Percentiles rank a stretch among this genome's conserved stretches.
phyloP scores from a whole-genome alignment of 1,140 invertebrate genomes.

The Aphaenogaster floridana region DNA sequence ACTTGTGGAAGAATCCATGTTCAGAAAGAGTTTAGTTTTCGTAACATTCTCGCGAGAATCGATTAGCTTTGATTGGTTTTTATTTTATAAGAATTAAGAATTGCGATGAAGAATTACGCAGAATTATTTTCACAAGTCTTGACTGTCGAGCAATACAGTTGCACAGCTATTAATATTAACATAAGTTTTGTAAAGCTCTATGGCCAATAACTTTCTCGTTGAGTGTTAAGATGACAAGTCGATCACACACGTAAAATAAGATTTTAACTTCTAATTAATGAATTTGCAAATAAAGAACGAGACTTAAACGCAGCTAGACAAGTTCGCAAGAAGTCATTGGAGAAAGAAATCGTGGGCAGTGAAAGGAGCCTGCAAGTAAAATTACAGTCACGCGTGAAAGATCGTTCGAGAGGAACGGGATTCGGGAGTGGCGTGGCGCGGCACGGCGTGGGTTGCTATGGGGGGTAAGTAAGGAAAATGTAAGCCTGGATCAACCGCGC shows the following conservation, averaged over 20 bases:
- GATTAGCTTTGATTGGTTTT: not conserved
- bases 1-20: not conserved
- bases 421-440: slow-evolving; percentile 5
- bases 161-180: not conserved
- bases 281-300: not conserved
- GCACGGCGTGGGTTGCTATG: not conserved
- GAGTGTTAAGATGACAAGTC: no score
- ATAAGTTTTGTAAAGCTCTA: not conserved
- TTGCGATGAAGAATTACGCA: not conserved
- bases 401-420: slow-evolving; percentile 24
- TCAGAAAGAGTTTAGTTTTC: not conserved
- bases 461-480: slow-evolving; percentile 79
- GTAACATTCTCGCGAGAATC: not conserved
- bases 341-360: not conserved
- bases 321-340: not conserved
- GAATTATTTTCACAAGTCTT: not conserved
- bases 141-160: not conserved
- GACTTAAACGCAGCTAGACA: not conserved
- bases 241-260: not conserved
- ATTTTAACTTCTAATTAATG: not conserved
- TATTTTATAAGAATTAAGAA: not conserved
- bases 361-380: slow-evolving; percentile 7
- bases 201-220: not conserved
- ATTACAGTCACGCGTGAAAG: slow-evolving; percentile 50
- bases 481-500: slow-evolving; percentile 81